Base-by-base conservation (phyloP, 1,140 invertebrate genomes). In the Platyura marginata region DNA sequence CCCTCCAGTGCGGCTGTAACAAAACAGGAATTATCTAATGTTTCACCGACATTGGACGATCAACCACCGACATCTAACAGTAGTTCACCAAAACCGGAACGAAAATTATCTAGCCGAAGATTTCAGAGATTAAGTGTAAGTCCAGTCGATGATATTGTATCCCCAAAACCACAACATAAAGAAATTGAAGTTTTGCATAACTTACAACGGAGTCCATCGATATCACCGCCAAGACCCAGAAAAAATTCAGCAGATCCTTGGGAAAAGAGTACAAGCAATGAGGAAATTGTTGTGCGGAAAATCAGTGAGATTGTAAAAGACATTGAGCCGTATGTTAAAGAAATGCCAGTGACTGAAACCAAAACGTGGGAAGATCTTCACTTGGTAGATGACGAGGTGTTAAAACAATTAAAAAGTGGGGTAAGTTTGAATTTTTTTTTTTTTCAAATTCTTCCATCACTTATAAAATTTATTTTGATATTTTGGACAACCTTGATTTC, bases 101-200 rank as follows among this genome's bases (percentile, higher is more conserved):
- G 23, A 21, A 46, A 36, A 13, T 38, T 13, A 46, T 43, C 29
- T 25, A 50, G 54, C n/a, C 49, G 66, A 21, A 67, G 67, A 0
- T 47, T 43, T 15, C 42, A 37, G 5, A 47, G 51, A 15, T 48
- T 51, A 19, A 57, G 50, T 34, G 46, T 52, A 8, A 63, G 59
- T 46, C 65, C 65, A 20, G 59, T 62, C 1, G 67, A 69, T 15
- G 20, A 21, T 5, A 59, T 61, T 18, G 58, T 65, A 18, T 66
- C 64, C 47, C 65, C 66, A 6, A 55, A 59, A 37, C 51, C 68
- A 23, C 49, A 62, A 13, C 73, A 76, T 48, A 69, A 68, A 40
- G 66, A 72, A 53, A 69, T 75, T 8, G 71, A 75, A 49, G 66
- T 75, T 3, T 56, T 76, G 13, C 72, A 76, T 47, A 76, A 75